Percentiles rank a stretch among this genome's conserved stretches.
Conservation (phyloP, 2,113 vertebrate genomes). For the Neogale vison region DNA sequence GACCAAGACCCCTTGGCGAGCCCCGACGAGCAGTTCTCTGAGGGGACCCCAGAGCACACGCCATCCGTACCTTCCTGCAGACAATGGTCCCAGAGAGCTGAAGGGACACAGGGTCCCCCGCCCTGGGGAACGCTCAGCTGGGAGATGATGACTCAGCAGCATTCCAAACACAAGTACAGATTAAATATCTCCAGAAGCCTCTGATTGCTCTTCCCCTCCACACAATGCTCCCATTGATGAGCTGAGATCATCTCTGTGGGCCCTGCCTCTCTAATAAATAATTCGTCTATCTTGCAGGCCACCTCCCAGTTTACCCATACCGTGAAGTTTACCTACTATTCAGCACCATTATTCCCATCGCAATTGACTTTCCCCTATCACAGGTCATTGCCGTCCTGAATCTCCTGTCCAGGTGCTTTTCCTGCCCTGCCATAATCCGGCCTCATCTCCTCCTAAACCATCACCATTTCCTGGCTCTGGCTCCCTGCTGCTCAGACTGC, state of each 20-base stretch:
- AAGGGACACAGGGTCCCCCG: background rate
- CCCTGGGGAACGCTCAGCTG: background rate
- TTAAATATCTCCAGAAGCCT: background rate
- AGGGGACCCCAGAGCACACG: background rate
- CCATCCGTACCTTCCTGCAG: accelerated
- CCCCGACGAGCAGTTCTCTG: background rate
- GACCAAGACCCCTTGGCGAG: background rate
- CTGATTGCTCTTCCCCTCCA: background rate
- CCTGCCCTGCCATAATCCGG: background rate
- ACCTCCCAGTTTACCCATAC: accelerated
- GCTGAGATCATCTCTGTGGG: too few relatives aligned
- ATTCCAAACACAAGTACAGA: background rate
- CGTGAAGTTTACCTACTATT: background rate
- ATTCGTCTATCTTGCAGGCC: background rate
- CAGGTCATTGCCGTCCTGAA: background rate
- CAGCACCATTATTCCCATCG: background rate
- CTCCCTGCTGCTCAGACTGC: background rate
- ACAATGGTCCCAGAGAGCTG: accelerated
- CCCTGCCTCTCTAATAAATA: background rate
- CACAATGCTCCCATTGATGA: background rate
- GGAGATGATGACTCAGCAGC: background rate
- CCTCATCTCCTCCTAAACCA: background rate
- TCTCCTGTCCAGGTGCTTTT: background rate
- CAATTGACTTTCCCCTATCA: background rate
- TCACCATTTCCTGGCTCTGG: background rate